Conservation (phyloP, 2,797 vertebrate species). For the Enteromius trimaculatus region DNA sequence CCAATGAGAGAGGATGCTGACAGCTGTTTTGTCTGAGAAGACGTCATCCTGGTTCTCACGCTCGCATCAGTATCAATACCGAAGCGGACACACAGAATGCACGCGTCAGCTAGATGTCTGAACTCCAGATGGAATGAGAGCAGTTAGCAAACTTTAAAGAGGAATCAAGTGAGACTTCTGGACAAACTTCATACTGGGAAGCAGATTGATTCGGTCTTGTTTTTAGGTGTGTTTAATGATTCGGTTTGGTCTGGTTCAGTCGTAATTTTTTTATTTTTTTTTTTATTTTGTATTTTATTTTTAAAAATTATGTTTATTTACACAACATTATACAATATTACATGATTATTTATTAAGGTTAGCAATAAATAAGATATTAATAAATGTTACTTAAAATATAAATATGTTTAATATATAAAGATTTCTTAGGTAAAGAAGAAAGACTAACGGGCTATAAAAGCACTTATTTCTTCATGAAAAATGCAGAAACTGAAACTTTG, state of each 20-base stretch:
- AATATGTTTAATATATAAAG: no score
- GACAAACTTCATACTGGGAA: constrained; percentile 14
- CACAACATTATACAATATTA: neutral
- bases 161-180: neutral
- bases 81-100: constrained; percentile 37
- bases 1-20: constrained; percentile 42
- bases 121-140: constrained; percentile 16
- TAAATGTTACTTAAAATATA: neutral
- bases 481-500: neutral
- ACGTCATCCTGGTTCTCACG: constrained; percentile 35
- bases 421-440: neutral
- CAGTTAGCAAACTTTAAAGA: constrained; percentile 36
- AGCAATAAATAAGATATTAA: neutral
- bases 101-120: constrained; percentile 45
- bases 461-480: neutral
- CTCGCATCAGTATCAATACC: constrained; percentile 38
- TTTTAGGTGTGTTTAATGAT: neutral
- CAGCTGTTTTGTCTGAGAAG: constrained; percentile 48
- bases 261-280: no score
- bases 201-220: neutral
- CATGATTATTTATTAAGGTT: neutral
- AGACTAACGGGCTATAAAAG: neutral
- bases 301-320: neutral
- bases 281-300: neutral
- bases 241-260: neutral